These are phyloP conservation scores for Lydus trimaculatus DNA, from an alignment of 2,888 invertebrate genomes.

Conservation along the genomic window DNA sequence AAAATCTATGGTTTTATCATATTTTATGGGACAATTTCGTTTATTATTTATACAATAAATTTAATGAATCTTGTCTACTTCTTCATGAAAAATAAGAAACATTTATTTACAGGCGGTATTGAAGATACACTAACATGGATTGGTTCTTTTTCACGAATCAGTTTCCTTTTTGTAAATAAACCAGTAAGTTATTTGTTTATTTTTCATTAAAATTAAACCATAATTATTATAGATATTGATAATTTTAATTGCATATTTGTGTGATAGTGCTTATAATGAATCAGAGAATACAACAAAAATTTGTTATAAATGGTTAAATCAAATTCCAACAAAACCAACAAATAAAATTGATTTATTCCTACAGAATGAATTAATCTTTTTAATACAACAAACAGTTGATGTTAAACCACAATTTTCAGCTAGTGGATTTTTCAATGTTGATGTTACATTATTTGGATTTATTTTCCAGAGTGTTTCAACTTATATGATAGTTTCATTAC, in stretches of 20 bases:
- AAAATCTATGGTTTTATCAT: no score
- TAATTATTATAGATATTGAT: neutral
- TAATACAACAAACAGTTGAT: constrained; percentile 17
- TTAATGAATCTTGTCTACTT: no score
- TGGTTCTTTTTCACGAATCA: no score
- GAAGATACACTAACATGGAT: no score
- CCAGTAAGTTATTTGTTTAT: neutral
- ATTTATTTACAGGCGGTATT: no score
- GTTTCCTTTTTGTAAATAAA: no score
- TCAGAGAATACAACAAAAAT: neutral
- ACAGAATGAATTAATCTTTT: no score
- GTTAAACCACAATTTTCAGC: constrained; percentile 32
- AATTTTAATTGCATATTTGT: neutral
- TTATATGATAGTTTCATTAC: neutral
- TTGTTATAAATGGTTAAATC: neutral
- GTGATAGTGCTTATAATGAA: neutral
- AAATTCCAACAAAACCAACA: neutral
- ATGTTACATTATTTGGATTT: constrained; percentile 18
- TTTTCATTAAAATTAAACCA: neutral
- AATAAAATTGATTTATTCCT: no score
- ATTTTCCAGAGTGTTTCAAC: neutral
- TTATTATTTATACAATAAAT: no score
- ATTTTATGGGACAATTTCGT: no score
- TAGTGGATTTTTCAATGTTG: constrained; percentile 27
- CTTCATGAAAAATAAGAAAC: no score